A percentile compares a stretch with the other conserved stretches of the same genome.
Conservation (phyloP, 2,113 vertebrate genomes). For the Tursiops truncatus region DNA sequence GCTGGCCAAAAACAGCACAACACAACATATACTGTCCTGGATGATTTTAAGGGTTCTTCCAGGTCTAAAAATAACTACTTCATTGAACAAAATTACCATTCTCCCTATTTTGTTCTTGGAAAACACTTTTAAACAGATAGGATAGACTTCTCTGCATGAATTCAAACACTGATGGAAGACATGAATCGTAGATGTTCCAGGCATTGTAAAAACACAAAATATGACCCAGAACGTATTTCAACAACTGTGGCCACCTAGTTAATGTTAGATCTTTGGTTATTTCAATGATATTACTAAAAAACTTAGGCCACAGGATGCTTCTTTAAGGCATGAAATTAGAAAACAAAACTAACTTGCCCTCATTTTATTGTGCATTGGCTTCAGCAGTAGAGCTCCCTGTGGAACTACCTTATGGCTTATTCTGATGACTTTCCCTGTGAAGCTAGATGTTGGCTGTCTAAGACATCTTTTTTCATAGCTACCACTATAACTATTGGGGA, state of each 20-base stretch:
- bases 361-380: background rate
- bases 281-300: background rate
- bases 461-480: background rate
- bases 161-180: background rate
- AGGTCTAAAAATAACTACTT: background rate
- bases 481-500: background rate
- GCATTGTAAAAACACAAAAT: background rate
- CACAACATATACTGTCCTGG: background rate
- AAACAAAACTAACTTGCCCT: background rate
- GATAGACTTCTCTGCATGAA: background rate
- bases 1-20: background rate
- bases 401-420: rapidly evolving
- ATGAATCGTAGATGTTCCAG: no score
- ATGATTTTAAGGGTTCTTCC: background rate
- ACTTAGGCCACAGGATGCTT: background rate
- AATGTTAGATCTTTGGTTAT: background rate
- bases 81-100: background rate
- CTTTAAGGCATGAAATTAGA: background rate
- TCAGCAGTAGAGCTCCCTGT: background rate
- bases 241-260: background rate
- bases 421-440: background rate
- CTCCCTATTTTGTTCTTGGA: background rate
- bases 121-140: background rate
- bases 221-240: background rate
- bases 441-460: no score